Base-by-base conservation (phyloP, 1,140 invertebrate genomes). In the Drosophila watanabei region DNA sequence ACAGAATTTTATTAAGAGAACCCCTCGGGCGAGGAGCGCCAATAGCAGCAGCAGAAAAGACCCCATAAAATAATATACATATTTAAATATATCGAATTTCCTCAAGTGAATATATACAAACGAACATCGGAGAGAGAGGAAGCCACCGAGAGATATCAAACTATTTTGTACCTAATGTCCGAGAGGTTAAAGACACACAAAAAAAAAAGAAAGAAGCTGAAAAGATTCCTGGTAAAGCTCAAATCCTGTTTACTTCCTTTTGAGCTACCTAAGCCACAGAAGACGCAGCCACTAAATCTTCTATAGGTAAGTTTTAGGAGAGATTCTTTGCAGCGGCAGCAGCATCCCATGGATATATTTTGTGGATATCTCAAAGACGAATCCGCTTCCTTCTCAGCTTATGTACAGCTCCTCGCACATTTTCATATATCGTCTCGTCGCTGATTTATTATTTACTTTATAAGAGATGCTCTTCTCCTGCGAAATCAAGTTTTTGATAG, bases 401-500 rank as follows among this genome's bases (percentile, higher is more conserved):
- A 76, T 62, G 51, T 79, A 61, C 75, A 56, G 51, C 48, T 70
- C 51, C 48, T 70, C 51, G 51, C 56, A 49, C 76, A 48, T 71
- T 75, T 79, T 75, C 75, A 79, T 82, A 82, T 87, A 82, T 82
- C 64, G 83, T 87, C 70, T 87, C 58, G 75, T 39, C 79, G 70
- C 83, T 87, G 83, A 86, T 86, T 86, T 86, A 86, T 86, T 86
- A 86, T 86, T 86, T 86, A 86, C 83, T 86, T 86, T 82, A 79
- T 75, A 86, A 71, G 73, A 80, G 75, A 83, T 79, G 28, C 46
- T 49, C 65, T 28, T 73, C 71, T 52, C 57, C 71, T 80, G 57
- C 62, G 33, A 72, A 79, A 65, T 80, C 61, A 75, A 73, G 56
- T 76, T 78, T 69, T 72, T 41, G 65, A 58, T 59, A 58, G 37